Conservation (phyloP, 1,140 invertebrate genomes). For the Euglossa dilemma region DNA sequence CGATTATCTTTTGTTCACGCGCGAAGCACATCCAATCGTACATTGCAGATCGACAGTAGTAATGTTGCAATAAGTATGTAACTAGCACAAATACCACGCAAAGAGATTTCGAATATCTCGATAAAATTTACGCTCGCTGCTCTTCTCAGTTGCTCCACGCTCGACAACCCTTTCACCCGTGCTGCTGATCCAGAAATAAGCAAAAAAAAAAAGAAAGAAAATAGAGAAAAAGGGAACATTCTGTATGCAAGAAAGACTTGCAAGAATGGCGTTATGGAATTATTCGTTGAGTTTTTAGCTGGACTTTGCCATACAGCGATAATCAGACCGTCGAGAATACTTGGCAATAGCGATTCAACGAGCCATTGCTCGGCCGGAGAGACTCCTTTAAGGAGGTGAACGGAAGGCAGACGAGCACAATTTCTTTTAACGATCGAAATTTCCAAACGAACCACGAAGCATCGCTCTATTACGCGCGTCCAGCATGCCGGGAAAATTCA, state of each 20-base stretch:
- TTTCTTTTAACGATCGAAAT: constrained; percentile 71
- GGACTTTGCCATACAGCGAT: constrained; percentile 12
- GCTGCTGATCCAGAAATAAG: too few species aligned
- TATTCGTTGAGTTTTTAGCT: neutral
- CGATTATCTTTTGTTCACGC: too few species aligned
- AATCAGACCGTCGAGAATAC: constrained; percentile 57
- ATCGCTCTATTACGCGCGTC: constrained; percentile 66
- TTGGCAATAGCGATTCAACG: constrained; percentile 51
- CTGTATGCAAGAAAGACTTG: too few species aligned
- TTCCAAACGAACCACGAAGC: constrained; percentile 68
- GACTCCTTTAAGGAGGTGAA: constrained; percentile 54
- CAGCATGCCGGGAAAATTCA: constrained; percentile 35
- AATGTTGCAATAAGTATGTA: too few species aligned
- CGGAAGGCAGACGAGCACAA: constrained; percentile 27
- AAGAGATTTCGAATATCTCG: neutral
- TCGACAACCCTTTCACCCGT: neutral
- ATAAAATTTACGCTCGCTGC: neutral
- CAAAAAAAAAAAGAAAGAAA: too few species aligned
- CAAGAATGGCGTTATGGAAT: neutral
- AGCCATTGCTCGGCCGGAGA: constrained; percentile 45
- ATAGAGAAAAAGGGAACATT: too few species aligned
- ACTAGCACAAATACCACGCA: too few species aligned
- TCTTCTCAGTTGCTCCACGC: neutral
- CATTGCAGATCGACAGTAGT: too few species aligned
- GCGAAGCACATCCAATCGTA: too few species aligned